Evolutionary conservation across 2,113 vertebrate genomes (phyloP).

Genomic region (Neotoma lepida): DNA sequence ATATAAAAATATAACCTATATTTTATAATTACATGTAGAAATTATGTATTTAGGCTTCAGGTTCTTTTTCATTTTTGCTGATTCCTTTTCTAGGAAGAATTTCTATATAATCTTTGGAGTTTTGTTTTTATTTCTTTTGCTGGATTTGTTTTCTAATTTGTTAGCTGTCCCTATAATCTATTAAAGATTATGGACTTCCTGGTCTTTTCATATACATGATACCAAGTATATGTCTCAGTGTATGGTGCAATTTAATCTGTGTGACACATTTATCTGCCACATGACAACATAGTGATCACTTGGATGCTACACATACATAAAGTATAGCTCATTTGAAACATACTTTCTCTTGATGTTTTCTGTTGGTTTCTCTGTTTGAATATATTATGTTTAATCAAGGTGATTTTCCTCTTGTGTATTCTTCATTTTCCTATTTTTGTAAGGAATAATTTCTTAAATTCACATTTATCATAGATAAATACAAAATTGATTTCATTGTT

Average conservation of each 20-base stretch:
- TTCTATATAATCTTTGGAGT: background rate
- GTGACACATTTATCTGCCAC: background rate
- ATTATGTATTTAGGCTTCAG: too few species aligned
- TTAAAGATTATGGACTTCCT: background rate
- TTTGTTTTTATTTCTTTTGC: background rate
- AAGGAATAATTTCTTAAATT: slow-evolving; percentile 33
- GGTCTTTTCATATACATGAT: background rate
- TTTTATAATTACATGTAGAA: background rate
- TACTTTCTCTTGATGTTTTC: background rate
- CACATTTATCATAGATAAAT: background rate
- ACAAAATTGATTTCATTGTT: slow-evolving; percentile 1
- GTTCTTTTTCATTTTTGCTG: background rate
- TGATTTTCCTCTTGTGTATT: slow-evolving; percentile 33
- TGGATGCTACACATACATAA: background rate
- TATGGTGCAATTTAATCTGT: background rate
- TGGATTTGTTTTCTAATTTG: background rate
- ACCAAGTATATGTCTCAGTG: slow-evolving; percentile 27
- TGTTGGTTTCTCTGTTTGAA: background rate
- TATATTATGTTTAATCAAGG: background rate
- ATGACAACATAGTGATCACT: background rate
- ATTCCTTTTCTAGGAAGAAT: background rate
- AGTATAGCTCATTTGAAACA: background rate
- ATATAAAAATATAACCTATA: background rate
- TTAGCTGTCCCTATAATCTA: background rate
- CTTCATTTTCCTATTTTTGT: background rate